Conservation (phyloP, 2,797 vertebrate genomes). For the Gorsachius magnificus region DNA sequence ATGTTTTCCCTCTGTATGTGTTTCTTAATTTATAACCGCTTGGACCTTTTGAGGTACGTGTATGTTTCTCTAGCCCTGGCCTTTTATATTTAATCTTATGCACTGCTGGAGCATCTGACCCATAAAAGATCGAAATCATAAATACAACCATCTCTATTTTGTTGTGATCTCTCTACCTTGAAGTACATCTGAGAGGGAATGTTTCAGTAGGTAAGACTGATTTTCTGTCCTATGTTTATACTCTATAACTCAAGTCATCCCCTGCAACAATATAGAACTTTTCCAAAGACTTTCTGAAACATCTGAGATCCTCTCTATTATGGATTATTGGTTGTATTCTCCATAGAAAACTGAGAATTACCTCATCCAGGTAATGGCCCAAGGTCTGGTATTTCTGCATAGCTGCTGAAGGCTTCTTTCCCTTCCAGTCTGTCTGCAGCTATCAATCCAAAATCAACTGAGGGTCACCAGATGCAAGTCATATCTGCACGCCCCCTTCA, state of each 20-base stretch:
- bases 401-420: not conserved
- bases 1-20: not conserved
- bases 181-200: not conserved
- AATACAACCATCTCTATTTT: not conserved
- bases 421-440: not conserved
- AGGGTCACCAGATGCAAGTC: not conserved
- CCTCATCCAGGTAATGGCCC: not conserved
- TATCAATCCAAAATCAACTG: not conserved
- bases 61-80: not conserved
- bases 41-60: not conserved
- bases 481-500: rapidly evolving
- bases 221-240: not conserved
- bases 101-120: not conserved
- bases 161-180: not conserved
- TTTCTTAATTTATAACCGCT: not conserved
- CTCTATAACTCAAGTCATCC: not conserved
- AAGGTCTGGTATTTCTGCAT: not conserved
- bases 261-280: not conserved
- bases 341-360: not conserved
- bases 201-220: not conserved
- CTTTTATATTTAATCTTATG: not conserved
- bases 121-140: not conserved
- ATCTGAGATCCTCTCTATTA: not conserved
- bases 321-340: not conserved
- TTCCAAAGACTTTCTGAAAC: not conserved